Base-by-base conservation (phyloP, 2,797 vertebrate species). In the Eospalax fontanierii region DNA sequence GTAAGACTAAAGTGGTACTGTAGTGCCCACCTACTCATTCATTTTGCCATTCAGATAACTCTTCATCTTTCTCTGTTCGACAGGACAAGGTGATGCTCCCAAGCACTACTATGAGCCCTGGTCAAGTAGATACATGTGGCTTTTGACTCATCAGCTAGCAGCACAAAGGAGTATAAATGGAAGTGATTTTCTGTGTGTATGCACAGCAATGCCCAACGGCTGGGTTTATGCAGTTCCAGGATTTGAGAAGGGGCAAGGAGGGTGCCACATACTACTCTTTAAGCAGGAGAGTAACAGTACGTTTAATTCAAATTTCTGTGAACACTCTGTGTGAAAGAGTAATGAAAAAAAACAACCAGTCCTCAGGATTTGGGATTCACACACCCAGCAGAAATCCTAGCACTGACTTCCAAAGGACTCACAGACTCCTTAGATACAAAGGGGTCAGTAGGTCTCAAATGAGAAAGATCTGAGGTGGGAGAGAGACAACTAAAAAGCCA, bases 241-340 rank as follows among this genome's bases (percentile, higher is more conserved):
- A 11, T 0, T 7, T 22, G 19, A 75, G 21, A 0, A 74, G 33
- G 28, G 30, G 26, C 0, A 6, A 61, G 3, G 26, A 40, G n/a
- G n/a, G n/a, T n/a, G n/a, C n/a, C n/a, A n/a, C n/a, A n/a, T n/a
- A n/a, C n/a, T n/a, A n/a, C n/a, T 83, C 61, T 50, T 10, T 26
- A 74, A 83, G 54, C 12, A 38, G 22, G 40, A 93, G 18, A 90
- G 18, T 26, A 43, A 84, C 26, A 26, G 26, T 40, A 70, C n/a
- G 86, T 80, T 46, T 71, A 74, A 54, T 8, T 61, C 40, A 68
- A 87, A 83, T 40, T 50, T 33, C 28, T 30, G 10, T 4, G 54
- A 87, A 50, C 15, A 19, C 5, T 24, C 40, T 43, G 16, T 4
- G 22, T 54, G 46, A 90, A 94, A 94, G 26, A 75, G 68, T 24